A percentile compares a stretch with the other conserved stretches of the same genome.
phyloP scores from a whole-genome alignment of 2,797 vertebrate species.

The Spinus olivaceus region DNA sequence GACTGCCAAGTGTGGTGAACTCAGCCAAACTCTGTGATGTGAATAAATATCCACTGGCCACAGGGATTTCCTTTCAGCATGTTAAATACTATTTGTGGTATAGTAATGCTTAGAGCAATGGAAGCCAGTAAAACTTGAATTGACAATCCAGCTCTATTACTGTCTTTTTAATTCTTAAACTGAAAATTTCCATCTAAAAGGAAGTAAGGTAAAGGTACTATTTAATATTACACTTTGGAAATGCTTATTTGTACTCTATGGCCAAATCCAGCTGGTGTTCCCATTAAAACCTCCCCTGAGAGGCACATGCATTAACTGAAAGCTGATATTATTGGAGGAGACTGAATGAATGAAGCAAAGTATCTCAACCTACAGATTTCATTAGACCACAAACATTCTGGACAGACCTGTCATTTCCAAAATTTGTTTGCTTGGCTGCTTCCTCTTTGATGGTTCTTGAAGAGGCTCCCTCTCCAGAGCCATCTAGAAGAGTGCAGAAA shows the following conservation, averaged over 20 bases:
- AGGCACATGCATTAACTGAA: neutral
- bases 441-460: neutral
- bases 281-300: neutral
- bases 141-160: slow-evolving; percentile 9
- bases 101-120: neutral
- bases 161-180: neutral
- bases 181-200: slow-evolving; percentile 12
- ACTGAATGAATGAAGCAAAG: neutral
- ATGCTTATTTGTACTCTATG: neutral
- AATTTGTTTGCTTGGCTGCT: slow-evolving; percentile 24
- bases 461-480: slow-evolving; percentile 15
- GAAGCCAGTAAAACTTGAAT: slow-evolving; percentile 9
- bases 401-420: slow-evolving; percentile 45
- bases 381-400: slow-evolving; percentile 10
- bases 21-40: slow-evolving; percentile 2
- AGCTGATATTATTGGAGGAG: slow-evolving; percentile 37
- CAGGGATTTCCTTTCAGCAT: neutral
- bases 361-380: slow-evolving; percentile 43
- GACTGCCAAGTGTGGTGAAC: slow-evolving; percentile 9
- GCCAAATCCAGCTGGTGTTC: slow-evolving; percentile 12
- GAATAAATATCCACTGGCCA: neutral
- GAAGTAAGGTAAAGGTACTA: neutral
- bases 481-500: neutral
- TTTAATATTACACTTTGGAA: neutral
- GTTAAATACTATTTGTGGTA: slow-evolving; percentile 15